A percentile compares a stretch with the other conserved stretches of the same genome.
phyloP scores from a whole-genome alignment of 2,113 vertebrate species.

The Opisthocomus hoazin region DNA sequence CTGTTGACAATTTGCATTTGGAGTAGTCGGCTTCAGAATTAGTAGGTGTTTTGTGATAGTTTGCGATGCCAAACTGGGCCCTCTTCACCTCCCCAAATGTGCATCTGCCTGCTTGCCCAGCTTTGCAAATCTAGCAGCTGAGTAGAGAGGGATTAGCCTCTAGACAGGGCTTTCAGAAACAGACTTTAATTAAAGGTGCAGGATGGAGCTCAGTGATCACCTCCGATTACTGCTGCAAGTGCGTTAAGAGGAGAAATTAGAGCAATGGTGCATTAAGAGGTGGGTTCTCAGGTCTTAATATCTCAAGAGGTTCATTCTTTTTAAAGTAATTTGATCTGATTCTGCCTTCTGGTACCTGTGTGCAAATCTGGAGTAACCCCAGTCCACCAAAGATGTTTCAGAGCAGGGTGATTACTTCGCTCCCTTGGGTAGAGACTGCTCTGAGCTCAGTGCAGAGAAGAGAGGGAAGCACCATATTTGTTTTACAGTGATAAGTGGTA shows the following conservation, averaged over 20 bases:
- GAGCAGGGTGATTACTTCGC: neutral
- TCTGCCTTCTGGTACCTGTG: neutral
- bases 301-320: constrained; percentile 31
- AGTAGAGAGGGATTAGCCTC: constrained; percentile 34
- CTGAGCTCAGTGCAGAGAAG: neutral
- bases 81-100: neutral
- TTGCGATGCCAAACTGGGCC: neutral
- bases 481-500: neutral
- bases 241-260: constrained; percentile 66
- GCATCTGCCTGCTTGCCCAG: neutral
- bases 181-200: constrained; percentile 60
- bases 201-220: constrained; percentile 35
- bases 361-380: neutral
- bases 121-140: constrained; percentile 4
- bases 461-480: neutral
- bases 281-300: constrained; percentile 39
- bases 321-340: neutral
- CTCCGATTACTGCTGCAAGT: constrained; percentile 58
- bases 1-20: neutral
- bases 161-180: constrained; percentile 48
- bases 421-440: neutral
- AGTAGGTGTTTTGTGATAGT: neutral
- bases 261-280: constrained; percentile 60
- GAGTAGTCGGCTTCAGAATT: neutral
- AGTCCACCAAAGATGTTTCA: neutral